phyloP scores from a whole-genome alignment of 64 coral and sea anemone species.

The Porites australiensis region DNA sequence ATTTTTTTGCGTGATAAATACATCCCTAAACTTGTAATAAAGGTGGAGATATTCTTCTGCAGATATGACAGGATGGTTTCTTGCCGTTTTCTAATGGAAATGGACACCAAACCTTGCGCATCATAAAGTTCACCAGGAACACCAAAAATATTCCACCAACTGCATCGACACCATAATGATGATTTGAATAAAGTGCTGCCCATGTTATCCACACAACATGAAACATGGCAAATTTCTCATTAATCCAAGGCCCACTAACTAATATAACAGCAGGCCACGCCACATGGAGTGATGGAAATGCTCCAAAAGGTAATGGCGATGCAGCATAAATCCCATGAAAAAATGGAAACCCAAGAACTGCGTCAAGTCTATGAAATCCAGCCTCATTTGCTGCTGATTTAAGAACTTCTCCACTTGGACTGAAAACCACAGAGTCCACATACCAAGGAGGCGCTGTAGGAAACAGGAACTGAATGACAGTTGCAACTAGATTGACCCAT shows the following conservation, averaged over 20 bases:
- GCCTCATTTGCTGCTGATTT: slow-evolving; percentile 95
- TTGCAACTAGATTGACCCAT: slow-evolving; percentile 95
- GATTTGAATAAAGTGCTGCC: slow-evolving; percentile 99
- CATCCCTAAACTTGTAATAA: slow-evolving; percentile 30
- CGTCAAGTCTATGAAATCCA: slow-evolving; percentile 97
- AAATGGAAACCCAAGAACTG: slow-evolving; percentile 88
- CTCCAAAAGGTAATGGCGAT: slow-evolving; percentile 97
- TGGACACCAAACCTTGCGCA: slow-evolving; percentile 97
- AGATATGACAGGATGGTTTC: slow-evolving; percentile 27
- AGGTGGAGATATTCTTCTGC: slow-evolving; percentile 32
- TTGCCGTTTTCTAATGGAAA: slow-evolving; percentile 68
- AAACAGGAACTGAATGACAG: slow-evolving; percentile 93
- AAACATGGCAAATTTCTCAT: slow-evolving; percentile 98
- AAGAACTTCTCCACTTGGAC: slow-evolving; percentile 81
- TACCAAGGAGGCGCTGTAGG: slow-evolving; percentile 98
- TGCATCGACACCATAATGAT: slow-evolving; percentile 99
- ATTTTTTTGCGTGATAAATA: not conserved
- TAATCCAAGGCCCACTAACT: slow-evolving; percentile 98
- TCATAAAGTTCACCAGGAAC: slow-evolving; percentile 96
- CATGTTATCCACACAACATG: slow-evolving; percentile 99
- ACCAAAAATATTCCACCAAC: slow-evolving; percentile 94
- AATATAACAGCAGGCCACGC: slow-evolving; percentile 95
- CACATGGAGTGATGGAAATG: slow-evolving; percentile 97
- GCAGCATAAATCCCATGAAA: slow-evolving; percentile 96
- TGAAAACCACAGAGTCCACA: slow-evolving; percentile 96